Evolutionary conservation across 1,140 invertebrate species (phyloP), one percentile per base, ranked within the genome.

Genomic region (Ceratosolen solmsi): DNA sequence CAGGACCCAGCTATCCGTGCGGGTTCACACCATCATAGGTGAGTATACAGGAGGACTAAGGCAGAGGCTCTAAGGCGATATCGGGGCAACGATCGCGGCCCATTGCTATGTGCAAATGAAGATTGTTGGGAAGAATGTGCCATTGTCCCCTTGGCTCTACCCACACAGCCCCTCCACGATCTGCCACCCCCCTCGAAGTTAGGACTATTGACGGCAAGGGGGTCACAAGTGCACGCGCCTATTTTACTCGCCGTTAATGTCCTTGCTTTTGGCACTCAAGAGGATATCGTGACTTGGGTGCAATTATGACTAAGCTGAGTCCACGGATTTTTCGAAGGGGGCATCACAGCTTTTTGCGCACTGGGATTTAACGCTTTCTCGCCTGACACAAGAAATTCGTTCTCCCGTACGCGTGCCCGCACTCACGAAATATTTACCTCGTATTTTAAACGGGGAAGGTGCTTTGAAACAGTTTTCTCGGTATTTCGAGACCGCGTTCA

Each of bases 11-110:
- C 94, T 99, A 30, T 98, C 98, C 71, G 97, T 99, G 49, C 94
- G 98, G 88, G 98, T 99, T 60, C 97, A 99, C 92, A 96, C 97
- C 79, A 99, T 99, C 86, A 99, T 99, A 90, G 98, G 98, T 99
- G 93, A 97, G 96, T 93, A 85, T 49, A 15, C 38, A 41, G 8
- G 98, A 99, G 93, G 96, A 96, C 93, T 85, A 58, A 20, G 13
- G 0, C 38, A 20, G 30, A 65, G 60, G 36, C 27, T 15, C 75
- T 13, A 27, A 25, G 4, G 38, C n/a, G 49, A 33, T 77, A 77
- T 77, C 74, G 38, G 36, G 0, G 30, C 60, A 0, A 2, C 9
- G 63, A 79, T 79, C 76, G 20, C 60, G 46, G 2, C 0, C 63
- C 27, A 2, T 13, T 25, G 15, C 65, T 80, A 51, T 72, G 78